Percentiles rank a stretch among this genome's conserved stretches.
These are phyloP conservation scores for Dinomys branickii DNA, from an alignment of 2,113 vertebrate genomes.

Conservation along the genomic window DNA sequence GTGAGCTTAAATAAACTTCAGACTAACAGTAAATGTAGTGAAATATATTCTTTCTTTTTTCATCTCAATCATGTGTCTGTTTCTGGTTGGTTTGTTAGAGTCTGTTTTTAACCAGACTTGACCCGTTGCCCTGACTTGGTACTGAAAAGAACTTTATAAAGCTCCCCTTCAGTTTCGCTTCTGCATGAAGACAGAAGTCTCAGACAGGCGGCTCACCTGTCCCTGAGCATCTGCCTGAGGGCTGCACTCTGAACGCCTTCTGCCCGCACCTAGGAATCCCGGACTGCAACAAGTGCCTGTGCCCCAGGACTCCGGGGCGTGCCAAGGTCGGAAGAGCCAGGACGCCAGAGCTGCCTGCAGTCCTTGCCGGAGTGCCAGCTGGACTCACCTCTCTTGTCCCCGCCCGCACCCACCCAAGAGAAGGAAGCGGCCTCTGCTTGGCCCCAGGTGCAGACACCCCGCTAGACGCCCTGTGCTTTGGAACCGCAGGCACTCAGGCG, in stretches of 20 bases:
- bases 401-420: background rate
- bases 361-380: accelerated
- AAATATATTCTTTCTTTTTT: background rate
- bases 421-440: background rate
- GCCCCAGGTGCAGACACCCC: background rate
- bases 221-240: background rate
- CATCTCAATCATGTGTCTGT: background rate
- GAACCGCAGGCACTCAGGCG: background rate
- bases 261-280: background rate
- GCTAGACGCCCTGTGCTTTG: background rate
- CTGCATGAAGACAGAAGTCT: background rate
- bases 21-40: conserved; percentile 16
- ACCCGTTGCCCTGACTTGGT: background rate
- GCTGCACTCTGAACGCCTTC: accelerated
- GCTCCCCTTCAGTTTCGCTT: conserved; percentile 60
- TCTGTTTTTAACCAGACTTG: conserved; percentile 34
- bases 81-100: conserved; percentile 33
- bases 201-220: conserved; percentile 9
- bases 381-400: too few relatives aligned
- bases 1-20: conserved; percentile 61
- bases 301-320: background rate
- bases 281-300: background rate
- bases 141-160: conserved; percentile 32
- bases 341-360: accelerated
- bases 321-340: background rate